Conservation (phyloP, 2,888 invertebrate genomes). For the Dendrolimus pini region DNA sequence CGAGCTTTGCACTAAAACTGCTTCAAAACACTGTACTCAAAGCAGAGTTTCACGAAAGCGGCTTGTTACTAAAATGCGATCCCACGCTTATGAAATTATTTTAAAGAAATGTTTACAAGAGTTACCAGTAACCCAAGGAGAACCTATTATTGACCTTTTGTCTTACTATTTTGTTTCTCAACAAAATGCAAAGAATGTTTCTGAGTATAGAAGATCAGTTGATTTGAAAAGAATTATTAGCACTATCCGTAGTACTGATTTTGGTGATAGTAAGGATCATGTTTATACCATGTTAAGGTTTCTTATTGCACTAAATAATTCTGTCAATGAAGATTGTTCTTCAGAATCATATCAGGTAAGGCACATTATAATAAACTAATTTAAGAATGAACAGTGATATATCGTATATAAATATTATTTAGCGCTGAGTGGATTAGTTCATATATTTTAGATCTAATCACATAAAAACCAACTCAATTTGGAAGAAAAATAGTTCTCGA, state of each 20-base stretch:
- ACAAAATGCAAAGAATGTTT: conserved; percentile 51
- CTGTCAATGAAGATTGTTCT: conserved; percentile 44
- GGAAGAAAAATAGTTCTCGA: too few species aligned
- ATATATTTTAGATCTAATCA: too few species aligned
- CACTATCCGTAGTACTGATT: conserved; percentile 37
- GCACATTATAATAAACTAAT: conserved; percentile 2
- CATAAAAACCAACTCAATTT: too few species aligned
- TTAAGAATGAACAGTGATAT: too few species aligned
- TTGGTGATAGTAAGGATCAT: conserved; percentile 38
- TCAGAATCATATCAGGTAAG: conserved; percentile 53
- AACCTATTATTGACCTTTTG: conserved; percentile 52
- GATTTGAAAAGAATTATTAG: conserved; percentile 50
- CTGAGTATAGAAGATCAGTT: conserved; percentile 47
- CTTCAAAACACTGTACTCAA: conserved; percentile 40
- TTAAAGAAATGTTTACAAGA: conserved; percentile 47
- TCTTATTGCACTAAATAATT: conserved; percentile 44
- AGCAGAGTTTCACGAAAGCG: conserved; percentile 43
- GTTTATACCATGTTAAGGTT: conserved; percentile 41
- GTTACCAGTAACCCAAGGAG: conserved; percentile 27
- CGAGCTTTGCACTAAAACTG: conserved; percentile 51
- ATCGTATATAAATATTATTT: too few species aligned
- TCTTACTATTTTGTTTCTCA: conserved; percentile 49
- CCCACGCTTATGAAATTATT: conserved; percentile 58
- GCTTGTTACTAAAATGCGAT: conserved; percentile 50
- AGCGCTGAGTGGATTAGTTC: too few species aligned